Evolutionary conservation across 2,888 invertebrate species (phyloP).

Genomic region (Melinopterus prodromus): DNA sequence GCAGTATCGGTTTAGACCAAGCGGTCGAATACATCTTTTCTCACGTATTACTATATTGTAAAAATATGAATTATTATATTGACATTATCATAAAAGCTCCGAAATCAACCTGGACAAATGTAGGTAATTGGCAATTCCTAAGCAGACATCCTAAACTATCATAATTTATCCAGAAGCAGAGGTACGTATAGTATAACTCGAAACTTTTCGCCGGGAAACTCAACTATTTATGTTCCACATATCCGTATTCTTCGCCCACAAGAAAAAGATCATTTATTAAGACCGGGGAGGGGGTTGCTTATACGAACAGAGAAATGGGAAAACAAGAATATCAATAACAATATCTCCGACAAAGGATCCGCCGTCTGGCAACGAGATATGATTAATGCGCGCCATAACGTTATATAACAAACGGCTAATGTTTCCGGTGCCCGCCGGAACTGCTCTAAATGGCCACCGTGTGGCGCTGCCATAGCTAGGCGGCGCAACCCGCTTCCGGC

Average conservation of each 20-base stretch:
- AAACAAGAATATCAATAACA: constrained; percentile 62
- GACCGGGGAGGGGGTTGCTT: constrained; percentile 52
- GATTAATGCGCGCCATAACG: constrained; percentile 59
- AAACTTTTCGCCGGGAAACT: background rate
- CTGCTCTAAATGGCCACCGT: constrained; percentile 58
- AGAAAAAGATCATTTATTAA: constrained; percentile 59
- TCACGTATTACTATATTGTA: too few species aligned
- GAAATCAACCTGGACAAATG: too few species aligned
- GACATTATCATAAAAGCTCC: too few species aligned
- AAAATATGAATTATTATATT: too few species aligned
- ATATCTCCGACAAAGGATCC: constrained; percentile 54
- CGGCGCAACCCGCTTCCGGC: constrained; percentile 58
- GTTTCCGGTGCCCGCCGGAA: constrained; percentile 60
- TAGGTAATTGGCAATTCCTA: too few species aligned
- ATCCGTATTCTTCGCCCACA: constrained; percentile 54
- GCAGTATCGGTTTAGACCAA: too few species aligned
- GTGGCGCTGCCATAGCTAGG: constrained; percentile 46
- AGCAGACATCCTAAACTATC: too few species aligned
- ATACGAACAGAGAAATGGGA: constrained; percentile 49
- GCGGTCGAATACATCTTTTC: too few species aligned
- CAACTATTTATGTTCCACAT: constrained; percentile 45
- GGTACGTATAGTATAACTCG: constrained; percentile 4
- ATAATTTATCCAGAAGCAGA: too few species aligned
- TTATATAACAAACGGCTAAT: constrained; percentile 58
- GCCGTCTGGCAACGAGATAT: constrained; percentile 56